Conservation (phyloP, 2,797 vertebrate genomes). For the Dromococcyx pavoninus region DNA sequence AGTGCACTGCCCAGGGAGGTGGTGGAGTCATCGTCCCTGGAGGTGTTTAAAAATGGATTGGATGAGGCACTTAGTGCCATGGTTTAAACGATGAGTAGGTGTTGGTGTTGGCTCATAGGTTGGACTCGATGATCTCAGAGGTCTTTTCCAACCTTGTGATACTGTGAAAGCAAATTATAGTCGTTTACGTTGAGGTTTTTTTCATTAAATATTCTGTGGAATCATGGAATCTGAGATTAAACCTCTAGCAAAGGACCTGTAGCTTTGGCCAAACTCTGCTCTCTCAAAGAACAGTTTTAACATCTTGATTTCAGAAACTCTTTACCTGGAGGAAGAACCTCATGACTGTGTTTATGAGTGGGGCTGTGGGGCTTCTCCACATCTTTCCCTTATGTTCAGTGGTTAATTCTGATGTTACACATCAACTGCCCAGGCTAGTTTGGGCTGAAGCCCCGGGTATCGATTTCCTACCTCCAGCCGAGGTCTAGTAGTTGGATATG, state of each 20-base stretch:
- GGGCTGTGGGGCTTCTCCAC: not conserved
- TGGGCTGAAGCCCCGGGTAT: not conserved
- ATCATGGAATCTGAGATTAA: not conserved
- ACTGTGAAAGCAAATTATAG: not conserved
- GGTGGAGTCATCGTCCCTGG: too few species aligned
- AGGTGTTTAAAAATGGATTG: too few species aligned
- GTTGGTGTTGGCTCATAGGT: too few species aligned
- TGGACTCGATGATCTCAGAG: too few species aligned
- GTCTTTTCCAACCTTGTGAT: too few species aligned
- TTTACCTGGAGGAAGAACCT: not conserved
- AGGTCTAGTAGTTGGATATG: accelerated
- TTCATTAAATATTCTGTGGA: not conserved
- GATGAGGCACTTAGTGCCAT: too few species aligned
- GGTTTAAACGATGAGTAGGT: too few species aligned
- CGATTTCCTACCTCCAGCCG: not conserved
- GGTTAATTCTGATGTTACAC: not conserved
- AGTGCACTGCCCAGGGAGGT: too few species aligned
- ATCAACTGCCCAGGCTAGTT: not conserved
- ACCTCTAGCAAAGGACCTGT: not conserved
- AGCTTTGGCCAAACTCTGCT: not conserved
- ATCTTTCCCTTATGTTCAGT: not conserved
- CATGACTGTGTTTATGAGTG: not conserved
- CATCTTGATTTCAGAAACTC: not conserved
- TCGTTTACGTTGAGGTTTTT: not conserved
- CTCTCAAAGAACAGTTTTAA: not conserved